Conservation (phyloP, 2,797 vertebrate genomes). For the Valencia hispanica region DNA sequence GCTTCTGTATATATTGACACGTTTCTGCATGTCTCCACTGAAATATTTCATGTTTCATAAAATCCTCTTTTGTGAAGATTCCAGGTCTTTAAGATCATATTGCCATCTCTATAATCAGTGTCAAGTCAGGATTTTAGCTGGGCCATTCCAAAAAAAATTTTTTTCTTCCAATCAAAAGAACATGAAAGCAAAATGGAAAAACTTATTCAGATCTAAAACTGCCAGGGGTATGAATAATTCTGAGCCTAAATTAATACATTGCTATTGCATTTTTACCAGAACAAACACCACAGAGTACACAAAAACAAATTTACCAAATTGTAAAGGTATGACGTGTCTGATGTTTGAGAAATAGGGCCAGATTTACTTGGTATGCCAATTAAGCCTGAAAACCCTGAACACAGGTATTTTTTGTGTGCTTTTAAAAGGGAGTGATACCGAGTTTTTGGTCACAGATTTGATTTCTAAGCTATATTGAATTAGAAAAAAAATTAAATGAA, state of each 20-base stretch:
- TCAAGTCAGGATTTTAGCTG: background rate
- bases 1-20: too few relatives aligned
- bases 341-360: conserved; percentile 12
- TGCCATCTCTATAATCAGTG: background rate
- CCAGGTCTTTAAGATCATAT: background rate
- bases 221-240: background rate
- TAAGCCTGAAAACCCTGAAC: background rate
- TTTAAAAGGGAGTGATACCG: background rate
- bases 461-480: background rate
- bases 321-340: conserved; percentile 39
- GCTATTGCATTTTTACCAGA: conserved; percentile 17
- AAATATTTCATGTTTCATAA: background rate
- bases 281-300: background rate
- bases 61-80: background rate
- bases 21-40: background rate
- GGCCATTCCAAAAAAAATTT: background rate
- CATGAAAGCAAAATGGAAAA: background rate
- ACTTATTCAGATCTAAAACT: background rate
- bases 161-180: background rate
- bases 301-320: background rate
- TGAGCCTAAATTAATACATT: background rate
- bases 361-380: background rate
- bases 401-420: background rate
- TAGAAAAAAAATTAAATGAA: background rate
- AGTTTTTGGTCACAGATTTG: background rate